Evolutionary conservation across 2,888 invertebrate genomes (phyloP), one percentile per base, ranked within the genome.

Genomic region (Luperina testacea): DNA sequence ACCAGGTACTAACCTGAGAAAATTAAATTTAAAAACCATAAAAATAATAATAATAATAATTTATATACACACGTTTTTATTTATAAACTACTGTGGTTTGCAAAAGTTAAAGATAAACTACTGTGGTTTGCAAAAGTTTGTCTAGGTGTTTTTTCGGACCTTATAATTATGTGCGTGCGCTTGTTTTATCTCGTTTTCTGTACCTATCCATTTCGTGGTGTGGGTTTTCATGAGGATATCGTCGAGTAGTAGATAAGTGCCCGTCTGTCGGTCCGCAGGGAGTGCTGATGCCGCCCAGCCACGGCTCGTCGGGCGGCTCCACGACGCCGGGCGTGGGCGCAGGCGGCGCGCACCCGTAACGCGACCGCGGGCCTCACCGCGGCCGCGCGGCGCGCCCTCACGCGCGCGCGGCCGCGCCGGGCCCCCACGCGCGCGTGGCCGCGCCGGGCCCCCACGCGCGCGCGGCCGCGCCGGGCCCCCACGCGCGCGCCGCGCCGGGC

Each of bases 201-300:
- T 53, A 81, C 13, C 24, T 53, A 45, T 45, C 15, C 27, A 48
- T 74, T 27, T 81, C 0, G 81, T 74, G 78, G 78, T 75, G 38
- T 75, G 81, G 32, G 64, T 75, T 17, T 42, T 15, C 65, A 77
- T 38, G 32, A 17, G 0, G 24, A 4, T 20, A 20, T 15, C 2
- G 61, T 13, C 2, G n/a, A 11, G 27, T 0, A 27, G 38, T n/a
- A 8, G 15, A 13, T 53, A 38, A 63, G 57, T 17, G 48, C 7
- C 5, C 0, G 4, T 4, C n/a, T 11, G 57, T 57, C 4, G 57
- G 15, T 5, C 68, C 75, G 78, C 93, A 94, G 93, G 93, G 92
- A 80, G 93, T 94, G 88, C 91, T 95, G 82, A 89, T 95, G 87
- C 93, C 94, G 82, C 93, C 93, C 72, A 89, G 87, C 84, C 94